Evolutionary conservation across 2,888 invertebrate species (phyloP).

Genomic region (Rhagium mordax): DNA sequence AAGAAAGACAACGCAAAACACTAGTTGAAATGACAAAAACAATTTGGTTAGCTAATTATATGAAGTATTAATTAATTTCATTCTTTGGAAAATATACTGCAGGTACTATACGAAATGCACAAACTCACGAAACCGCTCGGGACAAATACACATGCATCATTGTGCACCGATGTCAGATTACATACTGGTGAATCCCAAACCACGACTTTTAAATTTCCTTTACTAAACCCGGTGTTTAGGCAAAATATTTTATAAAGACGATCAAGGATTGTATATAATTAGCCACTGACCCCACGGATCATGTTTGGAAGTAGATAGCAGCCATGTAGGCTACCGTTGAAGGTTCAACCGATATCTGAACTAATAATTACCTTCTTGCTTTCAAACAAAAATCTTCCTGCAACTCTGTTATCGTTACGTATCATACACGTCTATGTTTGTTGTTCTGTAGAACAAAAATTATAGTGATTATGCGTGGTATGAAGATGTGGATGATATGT

Average conservation of each 20-base stretch:
- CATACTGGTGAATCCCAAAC: not conserved
- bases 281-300: not conserved
- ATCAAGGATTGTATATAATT: not conserved
- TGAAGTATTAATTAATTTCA: too few relatives aligned
- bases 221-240: conserved; percentile 3
- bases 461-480: not conserved
- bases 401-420: not conserved
- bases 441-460: not conserved
- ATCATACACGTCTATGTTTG: not conserved
- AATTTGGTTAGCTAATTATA: too few relatives aligned
- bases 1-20: too few relatives aligned
- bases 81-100: too few relatives aligned
- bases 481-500: conserved; percentile 2
- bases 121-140: not conserved
- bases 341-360: not conserved
- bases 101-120: not conserved
- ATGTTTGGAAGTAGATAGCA: not conserved
- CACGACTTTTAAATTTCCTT: conserved; percentile 2
- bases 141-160: not conserved
- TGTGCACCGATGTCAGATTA: conserved; percentile 9
- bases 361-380: not conserved
- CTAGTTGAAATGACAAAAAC: too few relatives aligned
- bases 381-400: not conserved
- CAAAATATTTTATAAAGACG: not conserved
- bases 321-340: not conserved